A percentile compares a stretch with the other conserved stretches of the same genome.
phyloP scores from a whole-genome alignment of 2,113 vertebrate species.

The Antechinus flavipes region DNA sequence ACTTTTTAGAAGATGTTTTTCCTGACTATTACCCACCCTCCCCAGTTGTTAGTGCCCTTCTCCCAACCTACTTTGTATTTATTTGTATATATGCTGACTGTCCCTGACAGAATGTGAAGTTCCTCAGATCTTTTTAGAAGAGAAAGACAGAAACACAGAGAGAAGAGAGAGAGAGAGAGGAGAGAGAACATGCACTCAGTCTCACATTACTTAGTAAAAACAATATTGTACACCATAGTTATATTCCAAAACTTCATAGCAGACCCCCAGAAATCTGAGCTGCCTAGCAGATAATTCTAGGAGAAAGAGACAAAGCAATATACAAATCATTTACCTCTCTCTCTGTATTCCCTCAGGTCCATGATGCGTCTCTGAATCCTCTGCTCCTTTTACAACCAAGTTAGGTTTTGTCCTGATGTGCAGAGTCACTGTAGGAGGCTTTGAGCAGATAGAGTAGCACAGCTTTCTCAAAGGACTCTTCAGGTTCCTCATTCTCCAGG shows the following conservation, averaged over 20 bases:
- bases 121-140: neutral
- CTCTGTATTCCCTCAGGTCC: conserved; percentile 84
- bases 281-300: neutral
- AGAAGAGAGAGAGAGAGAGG: neutral
- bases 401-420: neutral
- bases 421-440: neutral
- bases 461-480: neutral
- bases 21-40: neutral
- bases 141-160: neutral
- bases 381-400: neutral
- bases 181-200: neutral
- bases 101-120: neutral
- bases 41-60: neutral
- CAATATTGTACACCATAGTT: neutral
- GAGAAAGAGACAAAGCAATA: accelerated
- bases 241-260: neutral
- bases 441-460: neutral
- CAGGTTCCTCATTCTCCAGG: neutral
- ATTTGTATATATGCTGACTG: neutral
- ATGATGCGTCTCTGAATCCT: neutral
- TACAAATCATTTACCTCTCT: conserved; percentile 80
- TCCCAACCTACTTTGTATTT: neutral
- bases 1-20: neutral
- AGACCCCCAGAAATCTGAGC: neutral
- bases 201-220: neutral